Percentiles rank a stretch among this genome's conserved stretches.
phyloP scores from a whole-genome alignment of 2,888 invertebrate genomes.

The Pristionchus arcanus region DNA sequence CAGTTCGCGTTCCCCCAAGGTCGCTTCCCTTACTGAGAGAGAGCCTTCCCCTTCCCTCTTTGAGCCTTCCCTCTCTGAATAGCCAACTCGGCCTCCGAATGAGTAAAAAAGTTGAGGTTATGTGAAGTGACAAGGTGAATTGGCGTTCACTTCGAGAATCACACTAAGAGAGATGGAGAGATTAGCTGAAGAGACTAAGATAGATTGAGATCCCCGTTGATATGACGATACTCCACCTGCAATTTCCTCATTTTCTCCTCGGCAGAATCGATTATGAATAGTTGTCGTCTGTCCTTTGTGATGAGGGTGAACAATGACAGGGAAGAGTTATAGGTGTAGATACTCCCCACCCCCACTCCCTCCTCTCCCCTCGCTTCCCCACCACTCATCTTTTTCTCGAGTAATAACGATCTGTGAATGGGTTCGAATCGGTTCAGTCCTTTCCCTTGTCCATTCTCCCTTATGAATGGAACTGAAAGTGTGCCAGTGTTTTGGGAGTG shows the following conservation, averaged over 20 bases:
- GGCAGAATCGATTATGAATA: constrained; percentile 16
- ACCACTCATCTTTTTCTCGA: constrained; percentile 31
- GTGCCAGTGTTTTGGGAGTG: background rate
- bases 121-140: constrained; percentile 2
- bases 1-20: constrained; percentile 43
- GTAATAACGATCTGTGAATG: constrained; percentile 35
- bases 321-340: constrained; percentile 17
- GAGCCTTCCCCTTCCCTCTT: background rate
- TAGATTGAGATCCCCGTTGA: background rate
- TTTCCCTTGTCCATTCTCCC: constrained; percentile 16
- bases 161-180: background rate
- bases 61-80: background rate
- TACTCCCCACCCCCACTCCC: background rate
- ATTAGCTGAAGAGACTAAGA: background rate
- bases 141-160: background rate
- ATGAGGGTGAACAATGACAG: constrained; percentile 39
- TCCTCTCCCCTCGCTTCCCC: background rate
- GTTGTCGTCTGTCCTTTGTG: background rate
- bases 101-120: background rate
- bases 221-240: background rate
- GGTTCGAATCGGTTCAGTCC: constrained; percentile 37
- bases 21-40: background rate
- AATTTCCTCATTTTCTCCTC: background rate
- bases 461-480: constrained; percentile 29
- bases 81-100: background rate